Evolutionary conservation across 2,888 invertebrate species (phyloP).

Genomic region (Cryptocephalus moraei): DNA sequence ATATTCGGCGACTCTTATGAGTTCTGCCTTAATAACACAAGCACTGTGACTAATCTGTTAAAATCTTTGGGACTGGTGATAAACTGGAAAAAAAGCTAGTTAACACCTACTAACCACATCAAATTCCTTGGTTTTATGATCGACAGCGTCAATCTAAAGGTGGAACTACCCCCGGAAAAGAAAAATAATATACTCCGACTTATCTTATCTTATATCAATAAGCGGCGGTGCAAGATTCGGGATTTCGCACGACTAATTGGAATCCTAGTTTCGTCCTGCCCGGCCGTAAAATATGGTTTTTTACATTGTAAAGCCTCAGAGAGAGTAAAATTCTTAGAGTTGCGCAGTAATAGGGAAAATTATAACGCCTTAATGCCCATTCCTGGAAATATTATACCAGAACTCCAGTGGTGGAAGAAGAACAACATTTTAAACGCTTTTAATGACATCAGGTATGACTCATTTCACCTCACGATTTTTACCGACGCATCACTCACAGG

Average conservation of each 20-base stretch:
- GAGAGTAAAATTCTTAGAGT: constrained; percentile 9
- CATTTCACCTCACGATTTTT: constrained; percentile 9
- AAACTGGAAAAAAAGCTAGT: constrained; percentile 12
- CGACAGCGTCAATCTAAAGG: constrained; percentile 3
- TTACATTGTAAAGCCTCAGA: constrained; percentile 21
- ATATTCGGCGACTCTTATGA: constrained; percentile 8
- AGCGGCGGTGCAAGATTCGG: constrained; percentile 2
- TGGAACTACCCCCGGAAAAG: constrained; percentile 5
- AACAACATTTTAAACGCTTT: neutral
- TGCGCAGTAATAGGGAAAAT: constrained; percentile 3
- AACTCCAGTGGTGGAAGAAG: constrained; percentile 6
- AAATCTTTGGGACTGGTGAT: constrained; percentile 13
- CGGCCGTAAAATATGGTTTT: constrained; percentile 23
- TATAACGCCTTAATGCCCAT: constrained; percentile 1
- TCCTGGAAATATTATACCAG: neutral
- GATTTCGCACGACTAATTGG: constrained; percentile 9
- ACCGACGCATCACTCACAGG: constrained; percentile 12
- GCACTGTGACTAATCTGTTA: neutral
- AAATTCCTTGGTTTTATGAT: constrained; percentile 15
- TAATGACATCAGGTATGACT: constrained; percentile 1
- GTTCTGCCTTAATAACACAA: constrained; percentile 1
- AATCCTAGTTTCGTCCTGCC: constrained; percentile 17
- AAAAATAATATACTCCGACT: constrained; percentile 1
- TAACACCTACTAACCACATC: constrained; percentile 7
- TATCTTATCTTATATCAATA: neutral